Evolutionary conservation across 2,888 invertebrate genomes (phyloP), one percentile per base, ranked within the genome.

Genomic region (Drosophila lutescens): DNA sequence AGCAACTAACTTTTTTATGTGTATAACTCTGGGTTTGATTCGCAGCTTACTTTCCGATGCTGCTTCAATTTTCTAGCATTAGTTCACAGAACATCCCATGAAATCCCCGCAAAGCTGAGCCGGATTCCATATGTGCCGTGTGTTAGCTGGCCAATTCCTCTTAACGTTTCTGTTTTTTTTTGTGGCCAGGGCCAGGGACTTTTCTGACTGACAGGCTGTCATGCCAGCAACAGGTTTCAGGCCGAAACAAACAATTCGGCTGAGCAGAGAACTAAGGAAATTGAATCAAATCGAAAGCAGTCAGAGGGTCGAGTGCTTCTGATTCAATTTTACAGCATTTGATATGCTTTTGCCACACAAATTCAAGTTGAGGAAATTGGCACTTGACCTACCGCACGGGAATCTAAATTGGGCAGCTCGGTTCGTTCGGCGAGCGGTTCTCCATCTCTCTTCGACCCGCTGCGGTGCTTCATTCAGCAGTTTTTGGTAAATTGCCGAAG

Each of bases 371-470:
- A 63, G 83, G 77, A 82, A 78, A 79, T 85, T 80, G 74, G 78
- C 83, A 83, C 86, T 86, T 85, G 87, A 86, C 86, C 86, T 86
- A 86, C 87, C 86, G 73, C 87, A 87, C 78, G 77, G 43, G 79
- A 83, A 77, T 86, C 81, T 83, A 77, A 83, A 86, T 87, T 85
- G 83, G 78, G 79, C 80, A 71, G 74, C 61, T 76, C 61, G 59
- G 69, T 77, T 70, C 51, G 74, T 62, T 78, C 49, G 74, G 66
- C 77, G 61, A 60, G 66, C 75, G 57, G 20, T 55, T 34, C 40
- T 26, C 32, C 50, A 10, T 56, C 43, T 60, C 51, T 53, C 32
- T 56, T 38, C 26, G 34, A 46, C 34, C 17, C 26, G 47, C 36
- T 51, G n/a, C 10, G 13, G 4, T 23, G 34, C 38, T 43, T 44